Evolutionary conservation across 2,797 vertebrate genomes (phyloP).

Genomic region (Luscinia luscinia): DNA sequence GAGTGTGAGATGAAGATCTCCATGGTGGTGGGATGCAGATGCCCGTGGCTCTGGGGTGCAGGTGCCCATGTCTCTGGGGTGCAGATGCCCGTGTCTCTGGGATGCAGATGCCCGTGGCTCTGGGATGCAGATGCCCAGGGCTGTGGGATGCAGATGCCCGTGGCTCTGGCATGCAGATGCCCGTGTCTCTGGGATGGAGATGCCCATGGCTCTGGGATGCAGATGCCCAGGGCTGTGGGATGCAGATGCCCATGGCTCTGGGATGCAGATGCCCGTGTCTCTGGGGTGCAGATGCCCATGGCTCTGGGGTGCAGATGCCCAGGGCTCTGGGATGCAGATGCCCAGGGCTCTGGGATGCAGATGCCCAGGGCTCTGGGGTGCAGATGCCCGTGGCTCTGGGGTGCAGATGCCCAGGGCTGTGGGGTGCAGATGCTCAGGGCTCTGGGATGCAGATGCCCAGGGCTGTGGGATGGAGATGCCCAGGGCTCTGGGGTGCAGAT

Average conservation of each 20-base stretch:
- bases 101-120: neutral
- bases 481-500: neutral
- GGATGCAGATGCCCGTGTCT: rapidly evolving
- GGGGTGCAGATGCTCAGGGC: neutral
- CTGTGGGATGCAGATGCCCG: rapidly evolving
- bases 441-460: neutral
- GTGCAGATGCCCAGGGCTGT: too few relatives aligned
- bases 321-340: rapidly evolving
- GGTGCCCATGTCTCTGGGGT: rapidly evolving
- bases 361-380: rapidly evolving
- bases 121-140: neutral
- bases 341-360: rapidly evolving
- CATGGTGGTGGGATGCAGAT: rapidly evolving
- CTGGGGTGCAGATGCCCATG: rapidly evolving
- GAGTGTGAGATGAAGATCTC: neutral
- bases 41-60: rapidly evolving
- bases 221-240: rapidly evolving
- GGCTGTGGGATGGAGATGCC: neutral
- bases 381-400: too few relatives aligned
- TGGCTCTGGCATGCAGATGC: neutral
- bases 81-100: rapidly evolving
- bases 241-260: rapidly evolving
- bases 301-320: rapidly evolving
- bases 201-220: rapidly evolving
- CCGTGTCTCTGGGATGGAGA: rapidly evolving